A percentile compares a stretch with the other conserved stretches of the same genome.
These are phyloP conservation scores for Glomeris maerens DNA, from an alignment of 1,140 invertebrate genomes.

Conservation along the genomic window DNA sequence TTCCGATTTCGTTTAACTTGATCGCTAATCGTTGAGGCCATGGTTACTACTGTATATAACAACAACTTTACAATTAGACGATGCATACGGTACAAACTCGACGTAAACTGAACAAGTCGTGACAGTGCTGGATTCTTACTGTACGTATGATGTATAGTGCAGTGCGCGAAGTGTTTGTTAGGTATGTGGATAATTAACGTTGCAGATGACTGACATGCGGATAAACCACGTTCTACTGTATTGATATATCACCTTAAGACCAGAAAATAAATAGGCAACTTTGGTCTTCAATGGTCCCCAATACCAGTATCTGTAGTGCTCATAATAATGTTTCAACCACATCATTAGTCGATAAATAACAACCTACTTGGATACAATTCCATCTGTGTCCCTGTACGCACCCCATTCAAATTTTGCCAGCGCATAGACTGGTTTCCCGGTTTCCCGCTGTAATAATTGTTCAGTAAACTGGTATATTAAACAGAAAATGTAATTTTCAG, in stretches of 20 bases:
- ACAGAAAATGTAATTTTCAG: background rate
- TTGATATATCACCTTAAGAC: slow-evolving; percentile 37
- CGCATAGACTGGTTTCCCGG: slow-evolving; percentile 59
- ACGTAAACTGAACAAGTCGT: too few species aligned
- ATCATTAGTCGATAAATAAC: background rate
- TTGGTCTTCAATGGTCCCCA: slow-evolving; percentile 58
- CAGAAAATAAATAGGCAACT: slow-evolving; percentile 53
- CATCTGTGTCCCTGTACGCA: slow-evolving; percentile 58
- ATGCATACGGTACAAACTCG: too few species aligned
- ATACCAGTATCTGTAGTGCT: slow-evolving; percentile 55
- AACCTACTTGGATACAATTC: slow-evolving; percentile 35
- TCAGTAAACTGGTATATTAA: slow-evolving; percentile 1
- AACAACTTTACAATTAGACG: too few species aligned
- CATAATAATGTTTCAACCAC: background rate
- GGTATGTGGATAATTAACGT: slow-evolving; percentile 11
- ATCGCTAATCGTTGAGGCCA: too few species aligned
- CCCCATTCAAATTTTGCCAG: slow-evolving; percentile 65
- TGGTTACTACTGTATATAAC: too few species aligned
- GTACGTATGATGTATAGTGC: too few species aligned
- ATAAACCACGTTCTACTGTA: background rate
- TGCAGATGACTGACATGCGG: slow-evolving; percentile 1
- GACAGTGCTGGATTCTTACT: too few species aligned
- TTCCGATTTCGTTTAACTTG: too few species aligned
- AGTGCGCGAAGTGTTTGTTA: too few species aligned
- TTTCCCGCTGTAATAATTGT: slow-evolving; percentile 13